phyloP scores from a whole-genome alignment of 2,888 invertebrate species.

The Trissonchulus sp. region DNA sequence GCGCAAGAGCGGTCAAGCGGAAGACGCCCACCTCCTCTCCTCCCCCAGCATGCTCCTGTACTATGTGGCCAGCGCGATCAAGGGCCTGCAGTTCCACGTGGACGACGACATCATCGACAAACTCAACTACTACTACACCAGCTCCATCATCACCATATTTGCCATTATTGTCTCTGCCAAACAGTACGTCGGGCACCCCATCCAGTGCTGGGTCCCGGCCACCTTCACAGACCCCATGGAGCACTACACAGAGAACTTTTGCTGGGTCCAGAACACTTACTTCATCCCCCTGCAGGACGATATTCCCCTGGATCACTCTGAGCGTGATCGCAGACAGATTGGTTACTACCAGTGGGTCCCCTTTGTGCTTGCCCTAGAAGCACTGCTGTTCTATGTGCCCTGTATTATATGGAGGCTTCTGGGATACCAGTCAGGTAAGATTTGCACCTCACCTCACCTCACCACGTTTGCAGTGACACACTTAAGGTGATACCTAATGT shows the following conservation, averaged over 20 bases:
- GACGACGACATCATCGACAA: slow-evolving; percentile 53
- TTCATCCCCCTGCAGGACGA: slow-evolving; percentile 56
- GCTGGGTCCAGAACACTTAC: slow-evolving; percentile 59
- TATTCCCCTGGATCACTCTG: slow-evolving; percentile 49
- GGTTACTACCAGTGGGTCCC: too few species aligned
- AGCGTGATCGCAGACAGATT: slow-evolving; percentile 42
- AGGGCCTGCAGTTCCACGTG: slow-evolving; percentile 50
- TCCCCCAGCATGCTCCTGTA: slow-evolving; percentile 50
- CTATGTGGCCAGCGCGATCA: too few species aligned
- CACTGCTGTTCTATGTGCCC: slow-evolving; percentile 57
- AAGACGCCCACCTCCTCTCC: slow-evolving; percentile 38
- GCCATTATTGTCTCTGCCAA: slow-evolving; percentile 31
- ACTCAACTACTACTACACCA: slow-evolving; percentile 52
- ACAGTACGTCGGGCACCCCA: slow-evolving; percentile 31
- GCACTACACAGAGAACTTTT: slow-evolving; percentile 58
- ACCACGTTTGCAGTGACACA: too few species aligned
- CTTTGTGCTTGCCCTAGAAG: slow-evolving; percentile 57
- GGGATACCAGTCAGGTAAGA: slow-evolving; percentile 9
- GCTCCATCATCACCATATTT: slow-evolving; percentile 46
- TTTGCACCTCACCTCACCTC: too few species aligned
- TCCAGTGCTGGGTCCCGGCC: slow-evolving; percentile 51
- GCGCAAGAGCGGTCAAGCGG: neutral
- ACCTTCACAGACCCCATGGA: slow-evolving; percentile 54
- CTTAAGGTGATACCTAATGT: too few species aligned
- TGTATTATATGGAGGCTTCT: slow-evolving; percentile 56